Evolutionary conservation across 2,113 vertebrate genomes (phyloP).

Genomic region (Epinephelus lanceolatus): DNA sequence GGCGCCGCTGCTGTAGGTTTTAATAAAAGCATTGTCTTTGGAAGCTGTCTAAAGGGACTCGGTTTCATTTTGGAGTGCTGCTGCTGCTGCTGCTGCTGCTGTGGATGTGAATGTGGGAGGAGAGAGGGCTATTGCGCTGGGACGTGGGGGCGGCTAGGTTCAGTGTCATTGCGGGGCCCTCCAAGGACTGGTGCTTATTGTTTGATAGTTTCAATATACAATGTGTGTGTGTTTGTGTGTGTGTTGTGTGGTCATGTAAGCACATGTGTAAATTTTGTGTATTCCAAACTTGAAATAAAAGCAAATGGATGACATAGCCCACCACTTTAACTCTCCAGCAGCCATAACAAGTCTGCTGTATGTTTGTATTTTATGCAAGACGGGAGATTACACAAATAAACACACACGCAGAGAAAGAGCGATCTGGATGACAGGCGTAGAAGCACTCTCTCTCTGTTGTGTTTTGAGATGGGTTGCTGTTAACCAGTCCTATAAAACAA

Average conservation of each 20-base stretch:
- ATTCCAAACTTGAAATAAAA: constrained; percentile 27
- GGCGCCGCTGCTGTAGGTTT: constrained; percentile 83
- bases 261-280: constrained; percentile 45
- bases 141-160: constrained; percentile 79
- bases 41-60: constrained; percentile 84
- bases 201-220: constrained; percentile 86
- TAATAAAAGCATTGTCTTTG: constrained; percentile 88
- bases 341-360: constrained; percentile 33
- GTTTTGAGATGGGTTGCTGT: constrained; percentile 40
- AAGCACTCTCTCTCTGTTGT: constrained; percentile 29
- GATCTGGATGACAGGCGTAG: constrained; percentile 21
- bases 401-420: background rate
- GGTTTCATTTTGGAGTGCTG: constrained; percentile 81
- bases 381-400: constrained; percentile 16
- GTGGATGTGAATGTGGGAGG: constrained; percentile 71
- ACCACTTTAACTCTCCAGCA: constrained; percentile 22
- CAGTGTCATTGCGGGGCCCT: constrained; percentile 80
- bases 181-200: constrained; percentile 81
- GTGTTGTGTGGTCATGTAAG: constrained; percentile 44
- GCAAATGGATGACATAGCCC: constrained; percentile 52
- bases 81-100: constrained; percentile 47
- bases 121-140: constrained; percentile 83
- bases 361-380: constrained; percentile 40
- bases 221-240: constrained; percentile 43
- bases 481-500: constrained; percentile 61